Percentiles rank a stretch among this genome's conserved stretches.
Evolutionary conservation across 2,113 vertebrate species (phyloP).

Genomic region (Diglossa brunneiventris): DNA sequence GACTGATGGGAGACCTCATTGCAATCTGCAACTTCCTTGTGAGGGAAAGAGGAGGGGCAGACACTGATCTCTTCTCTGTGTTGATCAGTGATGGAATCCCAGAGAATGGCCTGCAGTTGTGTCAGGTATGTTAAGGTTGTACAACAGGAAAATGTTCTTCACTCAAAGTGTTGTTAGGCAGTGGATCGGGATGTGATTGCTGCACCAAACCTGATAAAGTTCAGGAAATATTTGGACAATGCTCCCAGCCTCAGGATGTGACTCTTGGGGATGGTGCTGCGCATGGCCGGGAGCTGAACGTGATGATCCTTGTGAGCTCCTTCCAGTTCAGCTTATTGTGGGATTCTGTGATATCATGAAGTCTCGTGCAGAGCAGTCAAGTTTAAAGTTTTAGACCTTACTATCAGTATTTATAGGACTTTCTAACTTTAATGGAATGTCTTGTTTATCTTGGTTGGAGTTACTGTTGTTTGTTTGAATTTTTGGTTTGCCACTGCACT

Average conservation of each 20-base stretch:
- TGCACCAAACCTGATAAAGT: neutral
- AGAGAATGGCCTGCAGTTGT: too few species aligned
- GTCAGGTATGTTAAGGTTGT: neutral
- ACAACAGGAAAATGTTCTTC: neutral
- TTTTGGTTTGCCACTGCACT: neutral
- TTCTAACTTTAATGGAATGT: neutral
- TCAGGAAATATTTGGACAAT: neutral
- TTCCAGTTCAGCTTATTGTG: neutral
- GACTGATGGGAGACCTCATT: neutral
- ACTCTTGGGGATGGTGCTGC: neutral
- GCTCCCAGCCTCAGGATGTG: neutral
- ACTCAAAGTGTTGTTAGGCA: rapidly evolving
- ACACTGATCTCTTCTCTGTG: neutral
- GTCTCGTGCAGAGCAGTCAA: neutral
- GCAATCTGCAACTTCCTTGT: neutral
- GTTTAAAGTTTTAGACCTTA: neutral
- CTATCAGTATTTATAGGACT: neutral
- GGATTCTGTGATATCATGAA: neutral
- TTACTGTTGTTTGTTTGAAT: neutral
- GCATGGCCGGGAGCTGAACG: neutral
- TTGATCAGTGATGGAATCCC: too few species aligned
- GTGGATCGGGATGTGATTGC: too few species aligned
- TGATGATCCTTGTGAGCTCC: rapidly evolving
- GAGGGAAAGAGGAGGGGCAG: neutral
- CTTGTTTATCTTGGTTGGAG: neutral